Conservation (phyloP, 2,797 vertebrate genomes). For the Uromys caudimaculatus region DNA sequence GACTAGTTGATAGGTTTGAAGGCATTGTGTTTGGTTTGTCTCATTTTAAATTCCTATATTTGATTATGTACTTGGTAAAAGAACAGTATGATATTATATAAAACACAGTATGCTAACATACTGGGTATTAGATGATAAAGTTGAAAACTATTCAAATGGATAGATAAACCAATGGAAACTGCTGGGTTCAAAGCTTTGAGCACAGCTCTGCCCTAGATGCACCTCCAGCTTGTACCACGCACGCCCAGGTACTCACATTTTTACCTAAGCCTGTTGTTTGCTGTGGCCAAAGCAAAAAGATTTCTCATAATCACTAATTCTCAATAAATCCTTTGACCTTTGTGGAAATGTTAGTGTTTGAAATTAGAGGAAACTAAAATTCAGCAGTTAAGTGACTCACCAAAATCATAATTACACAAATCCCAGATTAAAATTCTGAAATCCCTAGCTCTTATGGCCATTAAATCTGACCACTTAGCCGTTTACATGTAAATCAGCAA, state of each 20-base stretch:
- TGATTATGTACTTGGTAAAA: background rate
- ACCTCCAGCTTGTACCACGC: background rate
- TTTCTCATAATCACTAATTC: slow-evolving; percentile 29
- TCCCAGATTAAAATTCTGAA: slow-evolving; percentile 63
- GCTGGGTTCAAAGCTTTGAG: slow-evolving; percentile 33
- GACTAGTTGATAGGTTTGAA: background rate
- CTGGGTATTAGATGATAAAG: background rate
- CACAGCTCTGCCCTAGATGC: background rate
- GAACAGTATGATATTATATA: background rate
- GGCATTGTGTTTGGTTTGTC: background rate
- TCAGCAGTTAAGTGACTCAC: slow-evolving; percentile 43
- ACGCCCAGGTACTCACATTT: background rate
- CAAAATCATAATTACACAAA: slow-evolving; percentile 58
- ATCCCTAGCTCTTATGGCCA: slow-evolving; percentile 43
- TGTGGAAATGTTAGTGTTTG: slow-evolving; percentile 2
- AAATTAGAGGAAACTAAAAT: slow-evolving; percentile 51
- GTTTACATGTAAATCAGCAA: slow-evolving; percentile 16
- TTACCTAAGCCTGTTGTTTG: background rate
- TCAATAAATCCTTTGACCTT: slow-evolving; percentile 38
- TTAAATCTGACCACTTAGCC: background rate
- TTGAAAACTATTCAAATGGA: slow-evolving; percentile 39
- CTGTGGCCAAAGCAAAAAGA: background rate
- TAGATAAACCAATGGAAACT: slow-evolving; percentile 9
- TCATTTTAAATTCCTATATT: slow-evolving; percentile 4
- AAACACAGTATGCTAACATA: background rate